Evolutionary conservation across 30 jellyfish, hydroid and myxozoan genomes (phyloP), one percentile per base, ranked within the genome.

Genomic region (Mastigias papua): DNA sequence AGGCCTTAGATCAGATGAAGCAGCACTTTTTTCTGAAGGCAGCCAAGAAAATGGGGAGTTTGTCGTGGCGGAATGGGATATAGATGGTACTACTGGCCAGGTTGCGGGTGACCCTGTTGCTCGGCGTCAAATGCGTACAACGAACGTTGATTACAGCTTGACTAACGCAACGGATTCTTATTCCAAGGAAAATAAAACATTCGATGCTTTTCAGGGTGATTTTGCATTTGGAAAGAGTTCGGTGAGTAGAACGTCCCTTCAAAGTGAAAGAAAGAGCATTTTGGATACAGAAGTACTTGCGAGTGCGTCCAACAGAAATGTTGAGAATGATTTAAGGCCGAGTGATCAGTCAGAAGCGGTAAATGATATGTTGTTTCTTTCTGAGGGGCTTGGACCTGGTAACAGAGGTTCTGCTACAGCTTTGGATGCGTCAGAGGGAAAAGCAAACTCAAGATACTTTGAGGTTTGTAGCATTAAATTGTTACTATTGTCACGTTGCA

Each of bases 371-470:
- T 3, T 19, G 17, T 54, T 54, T 6, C 27, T 6, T 54, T 54
- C 27, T 25, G 7, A 21, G 17, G 25, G 7, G 67, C 17, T 54
- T 10, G 25, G 25, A 19, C 3, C 23, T 54, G 67, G 17, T 5
- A 54, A 54, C 17, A 25, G 17, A 54, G 27, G 25, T 61, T 79
- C 89, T 25, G 48, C 34, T 66, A 79, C 65, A 27, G 79, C 60
- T 17, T 78, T 64, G 19, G 46, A 30, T 61, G 79, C 66, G 50
- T 68, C 79, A n/a, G n/a, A n/a, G n/a, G n/a, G n/a, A n/a, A n/a
- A n/a, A n/a, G n/a, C n/a, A n/a, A n/a, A n/a, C n/a, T n/a, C n/a
- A n/a, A n/a, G n/a, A n/a, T n/a, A n/a, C n/a, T n/a, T n/a, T n/a
- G n/a, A n/a, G n/a, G n/a, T n/a, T n/a, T n/a, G n/a, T n/a, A n/a